phyloP scores from a whole-genome alignment of 23 tunicate genomes.

The Clavelina lepadiformis region DNA sequence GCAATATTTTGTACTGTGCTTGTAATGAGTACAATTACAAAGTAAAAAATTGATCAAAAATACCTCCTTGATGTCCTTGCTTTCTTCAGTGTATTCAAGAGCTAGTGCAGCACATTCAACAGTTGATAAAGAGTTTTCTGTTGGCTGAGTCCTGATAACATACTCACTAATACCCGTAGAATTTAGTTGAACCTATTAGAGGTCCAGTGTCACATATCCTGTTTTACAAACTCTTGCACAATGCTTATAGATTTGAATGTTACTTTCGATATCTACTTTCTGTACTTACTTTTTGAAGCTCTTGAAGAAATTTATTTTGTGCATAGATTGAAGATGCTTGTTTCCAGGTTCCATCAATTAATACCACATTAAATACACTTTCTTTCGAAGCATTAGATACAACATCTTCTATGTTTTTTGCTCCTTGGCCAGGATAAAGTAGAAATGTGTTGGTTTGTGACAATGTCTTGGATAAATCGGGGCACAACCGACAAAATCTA shows the following conservation, averaged over 20 bases:
- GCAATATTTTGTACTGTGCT: neutral
- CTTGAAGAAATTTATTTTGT: conserved; percentile 48
- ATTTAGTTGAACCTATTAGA: conserved; percentile 24
- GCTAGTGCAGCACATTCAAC: conserved; percentile 85
- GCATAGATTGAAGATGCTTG: conserved; percentile 80
- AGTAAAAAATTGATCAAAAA: neutral
- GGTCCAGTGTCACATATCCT: neutral
- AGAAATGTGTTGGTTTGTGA: conserved; percentile 30
- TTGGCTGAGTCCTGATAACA: conserved; percentile 91
- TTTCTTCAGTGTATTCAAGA: conserved; percentile 40
- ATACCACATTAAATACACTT: conserved; percentile 24
- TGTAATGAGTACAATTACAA: neutral
- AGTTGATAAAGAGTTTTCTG: conserved; percentile 67
- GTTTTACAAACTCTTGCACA: too few species aligned
- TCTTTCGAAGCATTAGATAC: neutral
- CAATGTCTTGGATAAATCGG: conserved; percentile 29
- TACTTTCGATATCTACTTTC: too few species aligned
- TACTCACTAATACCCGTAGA: conserved; percentile 47
- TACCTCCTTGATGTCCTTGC: conserved; percentile 45
- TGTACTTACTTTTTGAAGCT: conserved; percentile 43
- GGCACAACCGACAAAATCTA: conserved; percentile 19
- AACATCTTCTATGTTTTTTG: conserved; percentile 25
- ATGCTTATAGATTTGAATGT: too few species aligned
- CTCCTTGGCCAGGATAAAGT: conserved; percentile 58
- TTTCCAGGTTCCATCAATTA: conserved; percentile 96